Conservation (phyloP, 2,113 vertebrate species). For the Nannospalax galili region DNA sequence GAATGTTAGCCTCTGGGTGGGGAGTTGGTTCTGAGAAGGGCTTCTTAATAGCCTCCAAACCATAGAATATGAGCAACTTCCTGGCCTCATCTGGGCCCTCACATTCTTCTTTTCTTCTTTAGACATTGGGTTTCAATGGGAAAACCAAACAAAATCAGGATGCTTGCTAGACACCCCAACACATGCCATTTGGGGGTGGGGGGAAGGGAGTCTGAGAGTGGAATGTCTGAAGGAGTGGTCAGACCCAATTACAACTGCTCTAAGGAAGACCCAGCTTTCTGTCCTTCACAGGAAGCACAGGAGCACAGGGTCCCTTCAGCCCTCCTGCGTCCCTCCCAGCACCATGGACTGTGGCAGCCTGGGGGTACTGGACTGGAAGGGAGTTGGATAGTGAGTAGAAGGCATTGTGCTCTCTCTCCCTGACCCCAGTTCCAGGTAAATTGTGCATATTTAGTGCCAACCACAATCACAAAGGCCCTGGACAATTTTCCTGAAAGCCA, state of each 20-base stretch:
- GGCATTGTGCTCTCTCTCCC: not conserved
- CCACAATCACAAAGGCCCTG: constrained; percentile 57
- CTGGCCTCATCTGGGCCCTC: not conserved
- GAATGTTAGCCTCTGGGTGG: not conserved
- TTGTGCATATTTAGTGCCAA: constrained; percentile 54
- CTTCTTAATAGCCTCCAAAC: not conserved
- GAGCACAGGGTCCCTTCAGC: not conserved
- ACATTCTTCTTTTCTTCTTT: not conserved
- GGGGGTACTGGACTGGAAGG: not conserved
- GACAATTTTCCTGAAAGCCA: constrained; percentile 71
- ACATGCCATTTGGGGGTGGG: not conserved
- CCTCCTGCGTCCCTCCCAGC: not conserved
- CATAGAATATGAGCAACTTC: constrained; percentile 18
- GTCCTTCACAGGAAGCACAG: not conserved
- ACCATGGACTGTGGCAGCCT: not conserved
- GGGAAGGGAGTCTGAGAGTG: not conserved
- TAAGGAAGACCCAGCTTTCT: not conserved
- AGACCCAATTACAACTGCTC: not conserved
- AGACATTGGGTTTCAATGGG: not conserved
- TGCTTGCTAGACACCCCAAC: constrained; percentile 3
- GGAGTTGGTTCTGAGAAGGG: not conserved
- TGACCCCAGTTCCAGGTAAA: constrained; percentile 40
- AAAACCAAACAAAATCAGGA: constrained; percentile 39
- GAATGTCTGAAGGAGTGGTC: constrained; percentile 15
- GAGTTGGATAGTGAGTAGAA: not conserved